Evolutionary conservation across 2,888 invertebrate genomes (phyloP).

Genomic region (Oasisia sp.): DNA sequence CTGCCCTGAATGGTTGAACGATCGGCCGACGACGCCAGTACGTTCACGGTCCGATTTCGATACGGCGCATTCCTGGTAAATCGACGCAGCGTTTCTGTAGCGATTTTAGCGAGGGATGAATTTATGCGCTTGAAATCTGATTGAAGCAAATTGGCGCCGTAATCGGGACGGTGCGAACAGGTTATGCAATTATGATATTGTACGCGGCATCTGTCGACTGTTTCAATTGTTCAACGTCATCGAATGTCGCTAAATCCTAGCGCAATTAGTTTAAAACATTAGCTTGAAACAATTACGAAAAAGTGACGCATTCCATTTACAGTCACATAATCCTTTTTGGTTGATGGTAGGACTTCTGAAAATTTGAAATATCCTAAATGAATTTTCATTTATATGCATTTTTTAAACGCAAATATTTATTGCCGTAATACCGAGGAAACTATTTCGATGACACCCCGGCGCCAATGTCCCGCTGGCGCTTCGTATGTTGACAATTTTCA

Average conservation of each 20-base stretch:
- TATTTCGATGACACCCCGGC: too few species aligned
- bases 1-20: neutral
- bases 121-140: neutral
- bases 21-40: neutral
- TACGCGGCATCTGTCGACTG: neutral
- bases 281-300: too few species aligned
- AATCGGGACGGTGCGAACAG: neutral
- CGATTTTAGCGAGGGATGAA: neutral
- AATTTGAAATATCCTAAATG: too few species aligned
- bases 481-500: too few species aligned
- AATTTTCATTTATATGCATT: too few species aligned
- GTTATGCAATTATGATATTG: slow-evolving; percentile 17
- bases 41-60: neutral
- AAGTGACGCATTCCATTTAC: too few species aligned
- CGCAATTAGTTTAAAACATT: neutral
- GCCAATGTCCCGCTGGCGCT: too few species aligned
- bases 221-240: neutral
- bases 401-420: too few species aligned
- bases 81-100: slow-evolving; percentile 11
- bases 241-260: neutral
- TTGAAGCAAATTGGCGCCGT: slow-evolving; percentile 1
- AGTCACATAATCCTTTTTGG: too few species aligned
- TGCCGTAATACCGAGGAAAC: too few species aligned
- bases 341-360: too few species aligned
- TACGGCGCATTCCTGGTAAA: neutral